Base-by-base conservation (phyloP, 2,113 vertebrate genomes). In the Silurus glanis region DNA sequence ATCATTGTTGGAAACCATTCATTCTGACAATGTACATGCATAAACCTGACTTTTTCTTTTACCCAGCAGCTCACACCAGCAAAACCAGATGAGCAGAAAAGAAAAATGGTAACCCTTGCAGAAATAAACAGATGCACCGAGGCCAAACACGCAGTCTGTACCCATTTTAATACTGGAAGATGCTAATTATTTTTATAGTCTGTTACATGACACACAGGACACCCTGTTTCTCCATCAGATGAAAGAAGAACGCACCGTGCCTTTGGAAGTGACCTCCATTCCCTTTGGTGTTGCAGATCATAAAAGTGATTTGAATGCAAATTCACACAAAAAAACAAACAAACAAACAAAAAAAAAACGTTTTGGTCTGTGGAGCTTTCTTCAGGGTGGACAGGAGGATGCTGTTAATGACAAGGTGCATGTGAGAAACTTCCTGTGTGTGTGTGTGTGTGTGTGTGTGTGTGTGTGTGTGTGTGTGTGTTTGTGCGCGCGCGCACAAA, bases 231-330 rank as follows among this genome's bases (percentile, higher is more conserved):
- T 75, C n/a, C 23, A 8, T 13, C 19, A 21, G 67, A 66, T 23
- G 59, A 67, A 56, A 55, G 47, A 49, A 64, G n/a, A 66, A 56
- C 45, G 28, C 74, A 55, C 17, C 55, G 61, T 78, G 83, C 21
- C 55, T 61, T 64, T 75, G 21, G 28, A n/a, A 78, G 12, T 25
- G 49, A 78, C 47, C 72, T 76, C 49, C 17, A 51, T 19, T 75
- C 62, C 58, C 28, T 47, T 55, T 3, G 37, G 21, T n/a, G 1
- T 21, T 19, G 72, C 58, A 51, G 74, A 85, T 64, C 16, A 4
- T 75, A 51, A 85, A 79, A 78, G 49, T 85, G 9, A 85, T 67
- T 67, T 66, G 16, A 37, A 55, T 55, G 59, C 74, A 85, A 56
- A 64, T 79, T 74, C 28, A 80, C 56, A 45, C 55, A 59, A 23